These are phyloP conservation scores for Stenchaetothrips biformis DNA, from an alignment of 2,888 invertebrate genomes.

Conservation along the genomic window DNA sequence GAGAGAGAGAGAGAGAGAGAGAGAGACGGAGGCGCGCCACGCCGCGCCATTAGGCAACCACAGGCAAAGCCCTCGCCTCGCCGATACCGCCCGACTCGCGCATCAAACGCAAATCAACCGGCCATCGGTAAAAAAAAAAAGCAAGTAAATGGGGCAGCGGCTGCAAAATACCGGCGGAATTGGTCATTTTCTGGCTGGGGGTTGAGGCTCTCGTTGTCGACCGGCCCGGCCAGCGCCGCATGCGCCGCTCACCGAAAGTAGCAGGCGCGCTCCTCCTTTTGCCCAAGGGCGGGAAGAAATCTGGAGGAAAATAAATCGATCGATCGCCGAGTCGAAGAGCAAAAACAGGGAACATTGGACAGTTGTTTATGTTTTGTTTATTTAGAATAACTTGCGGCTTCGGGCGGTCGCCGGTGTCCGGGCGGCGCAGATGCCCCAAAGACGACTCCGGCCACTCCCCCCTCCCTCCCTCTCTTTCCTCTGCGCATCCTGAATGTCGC, in stretches of 20 bases:
- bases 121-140: too few relatives aligned
- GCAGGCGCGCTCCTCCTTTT: neutral
- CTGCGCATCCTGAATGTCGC: too few relatives aligned
- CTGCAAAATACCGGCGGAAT: too few relatives aligned
- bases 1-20: too few relatives aligned
- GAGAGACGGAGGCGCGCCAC: too few relatives aligned
- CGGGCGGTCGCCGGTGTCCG: neutral
- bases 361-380: constrained; percentile 19
- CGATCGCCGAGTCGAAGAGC: neutral
- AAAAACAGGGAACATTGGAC: constrained; percentile 21
- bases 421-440: neutral
- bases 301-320: constrained; percentile 19
- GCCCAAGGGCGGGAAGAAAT: constrained; percentile 3
- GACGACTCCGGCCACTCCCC: too few relatives aligned
- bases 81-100: too few relatives aligned
- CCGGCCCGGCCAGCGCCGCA: neutral
- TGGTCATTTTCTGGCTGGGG: too few relatives aligned
- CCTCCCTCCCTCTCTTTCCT: too few relatives aligned
- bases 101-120: too few relatives aligned
- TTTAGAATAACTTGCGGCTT: neutral
- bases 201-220: neutral
- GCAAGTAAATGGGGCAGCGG: too few relatives aligned
- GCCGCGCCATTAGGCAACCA: neutral
- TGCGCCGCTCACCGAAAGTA: neutral
- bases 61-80: too few relatives aligned